Percentiles rank a stretch among this genome's conserved stretches.
Conservation (phyloP, 2,888 invertebrate species). For the Globia sparganii region DNA sequence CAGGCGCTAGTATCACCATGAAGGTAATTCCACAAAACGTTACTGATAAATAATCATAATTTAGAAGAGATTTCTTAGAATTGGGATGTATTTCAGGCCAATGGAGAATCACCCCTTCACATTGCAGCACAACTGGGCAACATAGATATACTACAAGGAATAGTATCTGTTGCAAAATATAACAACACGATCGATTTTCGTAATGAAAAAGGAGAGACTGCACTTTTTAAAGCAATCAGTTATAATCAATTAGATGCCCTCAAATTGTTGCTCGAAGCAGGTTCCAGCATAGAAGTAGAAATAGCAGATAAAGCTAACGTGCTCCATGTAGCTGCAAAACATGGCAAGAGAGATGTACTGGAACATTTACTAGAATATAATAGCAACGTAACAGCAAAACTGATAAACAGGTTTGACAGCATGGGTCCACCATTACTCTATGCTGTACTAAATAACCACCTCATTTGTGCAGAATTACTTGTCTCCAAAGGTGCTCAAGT, state of each 20-base stretch:
- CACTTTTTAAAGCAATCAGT: conserved; percentile 83
- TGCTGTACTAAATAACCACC: conserved; percentile 63
- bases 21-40: conserved; percentile 42
- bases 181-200: conserved; percentile 71
- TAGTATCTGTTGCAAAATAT: conserved; percentile 76
- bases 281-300: conserved; percentile 81
- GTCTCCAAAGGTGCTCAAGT: conserved; percentile 64
- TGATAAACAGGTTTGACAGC: conserved; percentile 41
- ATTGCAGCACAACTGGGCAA: conserved; percentile 84
- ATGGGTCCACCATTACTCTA: conserved; percentile 62
- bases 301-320: conserved; percentile 82
- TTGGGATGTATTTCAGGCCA: conserved; percentile 30
- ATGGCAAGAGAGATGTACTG: conserved; percentile 86
- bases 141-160: conserved; percentile 81
- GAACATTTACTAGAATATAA: conserved; percentile 84
- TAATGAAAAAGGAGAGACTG: conserved; percentile 81
- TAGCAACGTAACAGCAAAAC: conserved; percentile 66
- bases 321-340: conserved; percentile 78
- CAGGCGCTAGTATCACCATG: conserved; percentile 84
- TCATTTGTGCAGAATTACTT: conserved; percentile 75
- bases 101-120: conserved; percentile 78
- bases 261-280: conserved; percentile 78
- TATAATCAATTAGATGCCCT: conserved; percentile 79
- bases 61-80: not conserved
- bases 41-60: not conserved